Evolutionary conservation across 2,888 invertebrate genomes (phyloP).

Genomic region (Ochlodes sylvanus): DNA sequence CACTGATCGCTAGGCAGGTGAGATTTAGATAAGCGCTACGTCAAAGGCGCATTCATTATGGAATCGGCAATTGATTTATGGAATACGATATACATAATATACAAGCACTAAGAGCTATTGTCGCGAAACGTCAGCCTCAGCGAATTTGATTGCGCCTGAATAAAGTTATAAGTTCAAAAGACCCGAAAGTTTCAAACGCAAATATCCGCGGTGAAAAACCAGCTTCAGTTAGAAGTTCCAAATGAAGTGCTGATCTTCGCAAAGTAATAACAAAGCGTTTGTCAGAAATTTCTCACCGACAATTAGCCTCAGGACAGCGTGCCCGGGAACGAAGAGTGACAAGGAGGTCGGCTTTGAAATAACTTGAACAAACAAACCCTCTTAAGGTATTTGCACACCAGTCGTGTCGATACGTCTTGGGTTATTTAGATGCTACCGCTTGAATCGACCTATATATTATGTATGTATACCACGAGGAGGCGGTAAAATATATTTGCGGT

Average conservation of each 20-base stretch:
- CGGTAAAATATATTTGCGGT: neutral
- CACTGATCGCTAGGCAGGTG: conserved; percentile 31
- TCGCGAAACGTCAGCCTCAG: conserved; percentile 22
- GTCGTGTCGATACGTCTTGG: conserved; percentile 19
- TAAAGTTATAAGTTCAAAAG: conserved; percentile 27
- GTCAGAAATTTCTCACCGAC: conserved; percentile 43
- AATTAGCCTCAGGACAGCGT: conserved; percentile 57
- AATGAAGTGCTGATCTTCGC: conserved; percentile 28
- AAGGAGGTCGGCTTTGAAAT: conserved; percentile 44
- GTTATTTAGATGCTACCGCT: conserved; percentile 1
- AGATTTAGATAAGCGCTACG: conserved; percentile 34
- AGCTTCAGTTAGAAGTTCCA: conserved; percentile 24
- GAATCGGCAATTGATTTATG: conserved; percentile 36
- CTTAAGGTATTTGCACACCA: conserved; percentile 31
- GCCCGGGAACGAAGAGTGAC: conserved; percentile 60
- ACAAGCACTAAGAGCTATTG: conserved; percentile 17
- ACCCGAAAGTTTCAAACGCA: conserved; percentile 29
- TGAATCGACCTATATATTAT: neutral
- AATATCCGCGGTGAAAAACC: conserved; percentile 16
- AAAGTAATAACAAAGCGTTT: conserved; percentile 32
- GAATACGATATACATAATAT: conserved; percentile 26
- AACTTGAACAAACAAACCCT: conserved; percentile 62
- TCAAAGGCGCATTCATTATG: conserved; percentile 36
- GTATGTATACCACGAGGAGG: conserved; percentile 3
- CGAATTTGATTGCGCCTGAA: conserved; percentile 32